These are phyloP conservation scores for Holothuria glaberrima DNA, from an alignment of 35 echinoderm and acorn worm genomes.

Conservation along the genomic window DNA sequence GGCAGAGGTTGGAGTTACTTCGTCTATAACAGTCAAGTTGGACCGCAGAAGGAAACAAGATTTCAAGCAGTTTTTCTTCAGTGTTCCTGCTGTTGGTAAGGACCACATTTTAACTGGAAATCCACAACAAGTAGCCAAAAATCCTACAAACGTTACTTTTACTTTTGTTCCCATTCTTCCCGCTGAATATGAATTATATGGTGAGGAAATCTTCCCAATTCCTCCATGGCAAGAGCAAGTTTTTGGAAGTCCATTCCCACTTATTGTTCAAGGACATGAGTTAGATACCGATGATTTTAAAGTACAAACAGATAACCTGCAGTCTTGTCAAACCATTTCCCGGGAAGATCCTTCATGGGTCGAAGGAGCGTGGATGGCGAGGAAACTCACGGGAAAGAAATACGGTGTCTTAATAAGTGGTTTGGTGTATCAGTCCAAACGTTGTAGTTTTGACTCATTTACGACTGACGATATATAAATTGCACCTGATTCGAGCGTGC, in stretches of 20 bases:
- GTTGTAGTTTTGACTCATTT: constrained; percentile 41
- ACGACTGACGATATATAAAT: constrained; percentile 15
- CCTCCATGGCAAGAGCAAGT: not conserved
- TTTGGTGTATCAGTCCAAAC: constrained; percentile 17
- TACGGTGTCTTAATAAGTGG: constrained; percentile 2
- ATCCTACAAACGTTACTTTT: not conserved
- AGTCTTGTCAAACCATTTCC: constrained; percentile 20
- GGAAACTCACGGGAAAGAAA: constrained; percentile 3
- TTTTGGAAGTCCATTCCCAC: constrained; percentile 6
- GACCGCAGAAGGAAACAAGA: too few relatives aligned
- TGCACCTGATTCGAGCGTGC: too few relatives aligned
- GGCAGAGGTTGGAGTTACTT: not conserved
- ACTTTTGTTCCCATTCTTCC: constrained; percentile 17
- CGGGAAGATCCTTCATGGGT: constrained; percentile 17
- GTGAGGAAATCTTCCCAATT: not conserved
- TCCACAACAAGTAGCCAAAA: not conserved
- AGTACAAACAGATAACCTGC: constrained; percentile 12
- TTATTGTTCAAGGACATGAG: constrained; percentile 16
- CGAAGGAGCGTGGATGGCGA: constrained; percentile 11
- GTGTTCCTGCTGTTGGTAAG: constrained; percentile 17
- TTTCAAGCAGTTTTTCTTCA: too few relatives aligned
- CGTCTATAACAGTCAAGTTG: not conserved
- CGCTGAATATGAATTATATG: constrained; percentile 21
- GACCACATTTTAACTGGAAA: not conserved
- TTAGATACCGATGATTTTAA: not conserved